A percentile compares a stretch with the other conserved stretches of the same genome.
These are phyloP conservation scores for Drosophila nigromelanica DNA, from an alignment of 1,140 invertebrate species.

Conservation along the genomic window DNA sequence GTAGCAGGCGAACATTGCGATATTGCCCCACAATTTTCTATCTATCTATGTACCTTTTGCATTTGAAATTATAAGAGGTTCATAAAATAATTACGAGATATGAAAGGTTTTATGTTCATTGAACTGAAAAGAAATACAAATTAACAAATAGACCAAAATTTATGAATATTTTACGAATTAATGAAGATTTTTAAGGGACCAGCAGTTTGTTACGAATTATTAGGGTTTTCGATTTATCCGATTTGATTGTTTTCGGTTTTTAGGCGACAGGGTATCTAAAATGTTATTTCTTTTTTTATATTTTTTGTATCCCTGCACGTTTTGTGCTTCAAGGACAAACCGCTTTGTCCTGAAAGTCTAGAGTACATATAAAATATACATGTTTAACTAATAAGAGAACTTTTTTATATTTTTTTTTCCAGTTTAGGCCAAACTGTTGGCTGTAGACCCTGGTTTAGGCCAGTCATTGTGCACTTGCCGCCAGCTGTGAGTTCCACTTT, in stretches of 20 bases:
- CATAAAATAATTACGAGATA: no score
- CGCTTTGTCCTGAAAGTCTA: neutral
- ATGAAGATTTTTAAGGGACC: no score
- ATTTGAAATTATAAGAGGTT: no score
- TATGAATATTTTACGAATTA: no score
- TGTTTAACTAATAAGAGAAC: slow-evolving; percentile 27
- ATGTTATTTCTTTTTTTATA: neutral
- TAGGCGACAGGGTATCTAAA: neutral
- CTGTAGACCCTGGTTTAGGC: slow-evolving; percentile 4
- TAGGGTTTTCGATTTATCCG: no score
- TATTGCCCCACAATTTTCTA: no score
- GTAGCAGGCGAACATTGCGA: no score
- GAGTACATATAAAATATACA: slow-evolving; percentile 15
- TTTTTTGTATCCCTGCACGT: neutral
- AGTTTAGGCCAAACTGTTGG: slow-evolving; percentile 14
- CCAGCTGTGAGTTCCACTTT: slow-evolving; percentile 14
- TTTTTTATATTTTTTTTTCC: neutral
- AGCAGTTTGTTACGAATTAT: no score
- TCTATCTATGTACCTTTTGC: no score
- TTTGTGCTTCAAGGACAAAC: slow-evolving; percentile 33
- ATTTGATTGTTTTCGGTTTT: neutral
- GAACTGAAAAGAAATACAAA: no score
- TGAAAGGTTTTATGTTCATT: no score
- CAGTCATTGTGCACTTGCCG: slow-evolving; percentile 7
- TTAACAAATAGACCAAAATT: no score